Conservation (phyloP, 2,888 invertebrate genomes). For the Hipparchia sbordonii region DNA sequence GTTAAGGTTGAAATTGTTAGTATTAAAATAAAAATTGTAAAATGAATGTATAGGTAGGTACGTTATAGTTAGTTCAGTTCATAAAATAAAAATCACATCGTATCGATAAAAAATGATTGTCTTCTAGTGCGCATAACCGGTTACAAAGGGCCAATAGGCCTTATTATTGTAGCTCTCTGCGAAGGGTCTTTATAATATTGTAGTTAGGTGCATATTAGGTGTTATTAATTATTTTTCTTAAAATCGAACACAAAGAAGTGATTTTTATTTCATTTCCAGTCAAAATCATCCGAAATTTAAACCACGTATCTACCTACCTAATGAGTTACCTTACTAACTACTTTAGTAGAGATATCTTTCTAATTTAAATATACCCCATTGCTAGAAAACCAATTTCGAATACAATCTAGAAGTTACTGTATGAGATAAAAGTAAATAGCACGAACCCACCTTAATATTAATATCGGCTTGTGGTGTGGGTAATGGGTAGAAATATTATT, state of each 20-base stretch:
- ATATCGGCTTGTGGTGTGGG: slow-evolving; percentile 40
- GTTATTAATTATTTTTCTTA: too few relatives aligned
- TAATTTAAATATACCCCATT: neutral
- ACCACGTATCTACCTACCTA: neutral
- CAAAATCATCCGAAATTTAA: neutral
- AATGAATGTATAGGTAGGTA: too few relatives aligned
- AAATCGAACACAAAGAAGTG: neutral
- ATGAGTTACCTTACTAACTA: too few relatives aligned
- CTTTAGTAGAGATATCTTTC: too few relatives aligned
- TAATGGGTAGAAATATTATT: slow-evolving; percentile 46
- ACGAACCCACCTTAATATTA: slow-evolving; percentile 40
- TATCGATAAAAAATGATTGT: slow-evolving; percentile 21
- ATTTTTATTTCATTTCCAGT: neutral
- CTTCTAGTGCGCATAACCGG: slow-evolving; percentile 22
- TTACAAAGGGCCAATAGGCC: slow-evolving; percentile 7
- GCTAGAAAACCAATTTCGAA: slow-evolving; percentile 9
- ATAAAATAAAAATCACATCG: slow-evolving; percentile 18
- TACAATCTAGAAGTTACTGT: slow-evolving; percentile 28
- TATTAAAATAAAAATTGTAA: too few relatives aligned
- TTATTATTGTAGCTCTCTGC: neutral
- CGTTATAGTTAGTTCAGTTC: neutral
- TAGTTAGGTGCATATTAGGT: neutral
- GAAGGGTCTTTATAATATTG: neutral
- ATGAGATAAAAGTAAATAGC: slow-evolving; percentile 40
- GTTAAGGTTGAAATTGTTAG: too few relatives aligned